These are phyloP conservation scores for Epizoanthus stellaris DNA, from an alignment of 92 coral and sea anemone genomes.

Conservation along the genomic window DNA sequence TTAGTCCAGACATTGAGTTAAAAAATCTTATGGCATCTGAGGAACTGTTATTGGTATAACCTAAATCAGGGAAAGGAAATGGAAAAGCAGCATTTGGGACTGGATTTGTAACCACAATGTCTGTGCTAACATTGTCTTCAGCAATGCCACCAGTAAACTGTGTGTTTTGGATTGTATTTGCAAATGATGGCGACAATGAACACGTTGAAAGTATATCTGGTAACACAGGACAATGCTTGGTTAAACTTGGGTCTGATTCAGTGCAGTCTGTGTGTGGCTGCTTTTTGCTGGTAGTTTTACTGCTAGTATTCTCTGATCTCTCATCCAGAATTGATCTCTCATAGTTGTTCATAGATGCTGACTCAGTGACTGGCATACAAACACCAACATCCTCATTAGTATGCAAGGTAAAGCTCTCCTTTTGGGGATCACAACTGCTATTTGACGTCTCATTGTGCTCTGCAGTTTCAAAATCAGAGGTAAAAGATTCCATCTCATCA, in stretches of 20 bases:
- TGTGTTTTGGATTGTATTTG: not conserved
- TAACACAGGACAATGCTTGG: not conserved
- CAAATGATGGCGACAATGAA: slow-evolving; percentile 1
- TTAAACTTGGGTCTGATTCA: not conserved
- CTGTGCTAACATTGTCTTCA: not conserved
- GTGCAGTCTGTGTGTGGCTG: not conserved
- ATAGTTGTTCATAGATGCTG: not conserved
- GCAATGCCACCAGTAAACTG: not conserved
- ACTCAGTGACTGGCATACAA: not conserved
- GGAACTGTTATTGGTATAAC: not conserved
- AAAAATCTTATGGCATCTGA: too few relatives aligned
- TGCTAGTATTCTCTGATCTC: not conserved
- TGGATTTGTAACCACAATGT: not conserved
- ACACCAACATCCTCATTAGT: not conserved
- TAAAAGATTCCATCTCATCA: not conserved
- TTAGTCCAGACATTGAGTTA: not conserved
- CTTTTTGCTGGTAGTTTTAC: not conserved
- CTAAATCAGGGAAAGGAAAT: not conserved
- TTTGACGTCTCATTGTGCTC: too few relatives aligned
- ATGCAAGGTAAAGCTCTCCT: not conserved
- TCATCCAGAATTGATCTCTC: not conserved
- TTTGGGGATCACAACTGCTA: not conserved
- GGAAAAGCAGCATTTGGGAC: not conserved
- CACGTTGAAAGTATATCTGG: slow-evolving; percentile 35
- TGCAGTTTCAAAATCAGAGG: not conserved